Evolutionary conservation across 2,888 invertebrate species (phyloP).

Genomic region (Psylliodes chrysocephalus): DNA sequence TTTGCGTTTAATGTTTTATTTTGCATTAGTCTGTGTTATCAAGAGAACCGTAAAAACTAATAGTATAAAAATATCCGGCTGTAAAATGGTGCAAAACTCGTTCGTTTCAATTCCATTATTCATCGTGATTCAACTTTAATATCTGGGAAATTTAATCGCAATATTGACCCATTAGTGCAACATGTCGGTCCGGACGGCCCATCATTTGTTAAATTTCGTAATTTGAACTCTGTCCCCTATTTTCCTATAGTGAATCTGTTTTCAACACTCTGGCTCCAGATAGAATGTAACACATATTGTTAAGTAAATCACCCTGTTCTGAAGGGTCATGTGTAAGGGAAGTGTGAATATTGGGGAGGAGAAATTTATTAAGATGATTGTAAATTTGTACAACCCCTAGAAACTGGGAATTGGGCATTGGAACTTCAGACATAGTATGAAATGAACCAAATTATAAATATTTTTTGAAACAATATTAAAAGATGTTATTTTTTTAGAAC

Average conservation of each 20-base stretch:
- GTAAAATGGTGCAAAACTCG: background rate
- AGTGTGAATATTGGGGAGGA: constrained; percentile 53
- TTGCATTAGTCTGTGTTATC: no score
- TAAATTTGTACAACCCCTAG: no score
- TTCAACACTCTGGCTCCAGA: constrained; percentile 50
- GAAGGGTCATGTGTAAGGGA: constrained; percentile 57
- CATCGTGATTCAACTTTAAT: constrained; percentile 35
- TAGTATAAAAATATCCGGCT: no score
- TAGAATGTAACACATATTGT: constrained; percentile 58
- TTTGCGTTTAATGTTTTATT: no score
- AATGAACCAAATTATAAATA: no score
- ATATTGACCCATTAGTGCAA: constrained; percentile 44
- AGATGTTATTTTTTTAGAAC: no score
- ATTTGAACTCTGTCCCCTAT: constrained; percentile 35
- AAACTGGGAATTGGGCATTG: no score
- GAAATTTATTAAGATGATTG: no score
- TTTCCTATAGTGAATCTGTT: constrained; percentile 44
- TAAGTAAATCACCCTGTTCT: constrained; percentile 57
- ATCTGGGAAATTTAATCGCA: constrained; percentile 39
- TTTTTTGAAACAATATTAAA: no score
- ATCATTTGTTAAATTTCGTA: constrained; percentile 45
- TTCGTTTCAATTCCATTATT: constrained; percentile 33
- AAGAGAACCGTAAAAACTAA: no score
- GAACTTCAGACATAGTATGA: no score
- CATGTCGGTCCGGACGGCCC: constrained; percentile 39